Conservation (phyloP, 35 echinoderm and acorn worm species). For the Nesometra sesokonis region DNA sequence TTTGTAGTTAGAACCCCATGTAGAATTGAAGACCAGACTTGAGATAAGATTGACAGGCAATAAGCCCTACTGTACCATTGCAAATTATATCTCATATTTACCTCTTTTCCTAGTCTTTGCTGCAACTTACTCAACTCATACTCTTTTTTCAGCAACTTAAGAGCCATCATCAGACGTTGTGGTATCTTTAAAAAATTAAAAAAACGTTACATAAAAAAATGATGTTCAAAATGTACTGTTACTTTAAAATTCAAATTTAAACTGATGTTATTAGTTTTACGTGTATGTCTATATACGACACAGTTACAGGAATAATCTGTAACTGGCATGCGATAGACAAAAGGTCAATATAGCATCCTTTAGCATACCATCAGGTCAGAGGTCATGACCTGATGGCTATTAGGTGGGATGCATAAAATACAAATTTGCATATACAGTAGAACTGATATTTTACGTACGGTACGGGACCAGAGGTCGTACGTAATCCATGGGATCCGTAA, state of each 20-base stretch:
- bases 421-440: background rate
- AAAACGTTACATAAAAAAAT: no score
- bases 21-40: no score
- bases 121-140: constrained; percentile 92
- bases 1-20: no score
- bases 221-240: no score
- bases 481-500: no score
- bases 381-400: background rate
- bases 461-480: no score
- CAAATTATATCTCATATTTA: background rate
- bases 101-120: constrained; percentile 82
- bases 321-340: background rate
- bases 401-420: background rate
- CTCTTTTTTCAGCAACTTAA: constrained; percentile 94
- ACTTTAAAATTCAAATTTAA: no score
- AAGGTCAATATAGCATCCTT: background rate
- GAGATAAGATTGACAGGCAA: no score
- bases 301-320: background rate
- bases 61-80: background rate
- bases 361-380: background rate
- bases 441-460: no score
- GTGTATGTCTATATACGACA: background rate
- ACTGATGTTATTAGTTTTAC: background rate
- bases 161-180: constrained; percentile 65
- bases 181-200: constrained; percentile 47